phyloP scores from a whole-genome alignment of 2,113 vertebrate species.

The Caracal caracal region DNA sequence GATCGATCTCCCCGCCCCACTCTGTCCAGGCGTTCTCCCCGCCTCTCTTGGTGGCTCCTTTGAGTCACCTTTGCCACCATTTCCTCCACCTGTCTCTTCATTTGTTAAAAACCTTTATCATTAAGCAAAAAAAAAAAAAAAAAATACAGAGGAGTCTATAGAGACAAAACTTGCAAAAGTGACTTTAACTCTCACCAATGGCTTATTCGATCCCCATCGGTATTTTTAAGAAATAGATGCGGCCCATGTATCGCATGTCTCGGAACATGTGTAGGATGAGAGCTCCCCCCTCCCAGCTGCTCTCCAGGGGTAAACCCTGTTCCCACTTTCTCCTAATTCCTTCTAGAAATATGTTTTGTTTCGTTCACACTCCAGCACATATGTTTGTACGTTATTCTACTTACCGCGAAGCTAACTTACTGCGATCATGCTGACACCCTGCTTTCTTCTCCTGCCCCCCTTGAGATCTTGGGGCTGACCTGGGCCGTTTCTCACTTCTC shows the following conservation, averaged over 20 bases:
- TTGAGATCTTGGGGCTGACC: background rate
- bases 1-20: too few relatives aligned
- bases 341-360: background rate
- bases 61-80: background rate
- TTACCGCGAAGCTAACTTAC: too few relatives aligned
- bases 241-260: accelerated
- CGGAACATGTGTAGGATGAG: accelerated
- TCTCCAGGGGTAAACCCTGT: background rate
- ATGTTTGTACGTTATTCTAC: background rate
- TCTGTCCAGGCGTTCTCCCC: background rate
- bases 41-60: background rate
- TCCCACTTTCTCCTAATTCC: background rate
- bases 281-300: accelerated
- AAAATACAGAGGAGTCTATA: background rate
- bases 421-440: background rate
- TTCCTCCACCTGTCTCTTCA: background rate
- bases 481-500: background rate
- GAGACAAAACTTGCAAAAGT: background rate
- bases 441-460: too few relatives aligned
- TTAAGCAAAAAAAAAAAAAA: background rate
- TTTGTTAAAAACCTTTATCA: background rate
- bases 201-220: background rate
- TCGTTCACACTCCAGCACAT: too few relatives aligned
- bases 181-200: background rate
- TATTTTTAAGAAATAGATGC: background rate